Evolutionary conservation across 2,113 vertebrate species (phyloP).

Genomic region (Azemiops feae): DNA sequence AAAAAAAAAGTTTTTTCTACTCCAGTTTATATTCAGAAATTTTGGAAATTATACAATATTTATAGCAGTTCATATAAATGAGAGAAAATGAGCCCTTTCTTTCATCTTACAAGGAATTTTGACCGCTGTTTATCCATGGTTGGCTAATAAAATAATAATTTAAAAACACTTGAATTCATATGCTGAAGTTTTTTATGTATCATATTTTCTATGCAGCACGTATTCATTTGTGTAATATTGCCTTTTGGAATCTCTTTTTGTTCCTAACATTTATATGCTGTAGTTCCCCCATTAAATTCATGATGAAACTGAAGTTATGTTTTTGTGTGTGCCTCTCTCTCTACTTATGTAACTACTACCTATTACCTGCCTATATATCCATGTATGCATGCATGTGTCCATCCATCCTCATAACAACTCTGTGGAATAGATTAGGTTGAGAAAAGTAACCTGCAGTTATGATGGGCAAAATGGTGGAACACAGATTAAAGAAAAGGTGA

Average conservation of each 20-base stretch:
- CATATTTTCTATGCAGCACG: neutral
- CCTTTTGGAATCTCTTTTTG: neutral
- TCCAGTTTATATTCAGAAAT: conserved; percentile 17
- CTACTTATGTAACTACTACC: too few relatives aligned
- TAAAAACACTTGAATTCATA: neutral
- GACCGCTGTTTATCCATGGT: neutral
- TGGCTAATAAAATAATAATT: neutral
- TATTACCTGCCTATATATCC: too few relatives aligned
- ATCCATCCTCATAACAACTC: too few relatives aligned
- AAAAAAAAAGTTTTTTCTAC: conserved; percentile 23
- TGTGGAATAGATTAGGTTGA: too few relatives aligned
- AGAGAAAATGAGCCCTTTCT: conserved; percentile 8
- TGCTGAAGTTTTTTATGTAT: neutral
- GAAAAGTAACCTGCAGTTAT: too few relatives aligned
- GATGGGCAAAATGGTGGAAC: too few relatives aligned
- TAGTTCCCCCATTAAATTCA: neutral
- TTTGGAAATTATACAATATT: neutral
- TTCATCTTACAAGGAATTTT: conserved; percentile 2
- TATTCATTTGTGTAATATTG: neutral
- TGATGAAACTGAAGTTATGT: too few relatives aligned
- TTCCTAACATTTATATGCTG: neutral
- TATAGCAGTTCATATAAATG: neutral
- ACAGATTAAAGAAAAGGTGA: too few relatives aligned
- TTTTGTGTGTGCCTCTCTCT: too few relatives aligned
- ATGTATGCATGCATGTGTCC: too few relatives aligned